A percentile compares a stretch with the other conserved stretches of the same genome.
Conservation (phyloP, 2,113 vertebrate genomes). For the Phodopus roborovskii region DNA sequence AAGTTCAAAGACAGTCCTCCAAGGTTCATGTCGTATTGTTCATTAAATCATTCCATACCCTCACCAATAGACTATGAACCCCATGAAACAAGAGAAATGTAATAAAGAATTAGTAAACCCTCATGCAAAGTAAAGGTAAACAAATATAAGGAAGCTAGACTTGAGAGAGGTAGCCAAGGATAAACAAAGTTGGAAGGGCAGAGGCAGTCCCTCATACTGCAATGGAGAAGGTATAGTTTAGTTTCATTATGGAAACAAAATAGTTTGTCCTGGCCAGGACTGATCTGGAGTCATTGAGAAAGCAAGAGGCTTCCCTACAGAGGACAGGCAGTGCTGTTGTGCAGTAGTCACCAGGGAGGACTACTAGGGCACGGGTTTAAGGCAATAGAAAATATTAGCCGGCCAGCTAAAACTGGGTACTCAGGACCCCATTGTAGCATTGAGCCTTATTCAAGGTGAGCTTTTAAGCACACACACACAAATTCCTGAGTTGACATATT, state of each 20-base stretch:
- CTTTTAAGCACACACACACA: neutral
- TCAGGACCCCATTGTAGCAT: neutral
- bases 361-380: neutral
- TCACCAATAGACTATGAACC: neutral
- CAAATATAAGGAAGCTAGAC: neutral
- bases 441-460: neutral
- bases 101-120: neutral
- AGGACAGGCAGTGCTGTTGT: neutral
- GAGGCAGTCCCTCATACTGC: neutral
- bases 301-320: neutral
- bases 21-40: neutral
- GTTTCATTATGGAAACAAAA: neutral
- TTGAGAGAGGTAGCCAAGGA: neutral
- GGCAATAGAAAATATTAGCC: neutral
- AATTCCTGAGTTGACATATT: neutral
- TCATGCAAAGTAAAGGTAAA: neutral
- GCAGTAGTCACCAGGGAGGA: neutral
- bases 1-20: constrained; percentile 25
- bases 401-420: neutral
- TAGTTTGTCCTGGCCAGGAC: neutral
- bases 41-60: neutral
- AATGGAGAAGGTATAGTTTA: neutral
- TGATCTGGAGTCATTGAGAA: neutral
- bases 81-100: neutral
- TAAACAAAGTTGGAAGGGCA: neutral